A percentile compares a stretch with the other conserved stretches of the same genome.
These are phyloP conservation scores for Eleginops maclovinus DNA, from an alignment of 2,113 vertebrate species.

Conservation along the genomic window DNA sequence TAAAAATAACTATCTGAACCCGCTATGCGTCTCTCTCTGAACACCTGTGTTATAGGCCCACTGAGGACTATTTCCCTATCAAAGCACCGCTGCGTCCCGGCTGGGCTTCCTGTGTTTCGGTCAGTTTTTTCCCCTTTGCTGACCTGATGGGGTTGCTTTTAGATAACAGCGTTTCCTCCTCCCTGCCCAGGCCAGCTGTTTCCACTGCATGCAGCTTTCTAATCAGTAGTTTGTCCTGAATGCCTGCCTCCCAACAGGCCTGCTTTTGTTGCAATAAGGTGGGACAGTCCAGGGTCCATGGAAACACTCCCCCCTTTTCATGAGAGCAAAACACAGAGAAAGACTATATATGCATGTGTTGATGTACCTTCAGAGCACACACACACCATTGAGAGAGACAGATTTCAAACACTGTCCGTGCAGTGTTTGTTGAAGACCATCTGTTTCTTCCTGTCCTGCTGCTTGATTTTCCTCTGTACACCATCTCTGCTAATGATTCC, in stretches of 20 bases:
- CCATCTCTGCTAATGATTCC: slow-evolving; percentile 60
- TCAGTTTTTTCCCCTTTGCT: slow-evolving; percentile 58
- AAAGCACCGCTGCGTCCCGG: slow-evolving; percentile 20
- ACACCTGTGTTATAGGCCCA: slow-evolving; percentile 55
- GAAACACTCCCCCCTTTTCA: slow-evolving; percentile 30
- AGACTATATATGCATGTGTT: slow-evolving; percentile 40
- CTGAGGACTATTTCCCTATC: slow-evolving; percentile 45
- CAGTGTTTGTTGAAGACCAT: slow-evolving; percentile 76
- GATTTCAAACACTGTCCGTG: slow-evolving; percentile 71
- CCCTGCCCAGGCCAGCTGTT: slow-evolving; percentile 71
- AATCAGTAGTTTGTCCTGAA: slow-evolving; percentile 66
- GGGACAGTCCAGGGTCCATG: slow-evolving; percentile 42
- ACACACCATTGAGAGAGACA: slow-evolving; percentile 40
- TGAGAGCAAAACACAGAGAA: slow-evolving; percentile 46
- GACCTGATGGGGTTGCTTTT: slow-evolving; percentile 49
- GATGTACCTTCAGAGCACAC: slow-evolving; percentile 53
- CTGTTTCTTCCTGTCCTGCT: slow-evolving; percentile 80
- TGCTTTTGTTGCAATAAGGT: slow-evolving; percentile 62
- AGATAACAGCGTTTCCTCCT: slow-evolving; percentile 68
- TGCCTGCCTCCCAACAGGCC: slow-evolving; percentile 51
- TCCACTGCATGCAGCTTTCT: slow-evolving; percentile 72
- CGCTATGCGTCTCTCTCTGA: not conserved
- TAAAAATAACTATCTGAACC: not conserved
- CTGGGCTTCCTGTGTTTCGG: slow-evolving; percentile 73
- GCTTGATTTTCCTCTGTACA: slow-evolving; percentile 52